These are phyloP conservation scores for Candoia aspera DNA, from an alignment of 2,113 vertebrate genomes.

Conservation along the genomic window DNA sequence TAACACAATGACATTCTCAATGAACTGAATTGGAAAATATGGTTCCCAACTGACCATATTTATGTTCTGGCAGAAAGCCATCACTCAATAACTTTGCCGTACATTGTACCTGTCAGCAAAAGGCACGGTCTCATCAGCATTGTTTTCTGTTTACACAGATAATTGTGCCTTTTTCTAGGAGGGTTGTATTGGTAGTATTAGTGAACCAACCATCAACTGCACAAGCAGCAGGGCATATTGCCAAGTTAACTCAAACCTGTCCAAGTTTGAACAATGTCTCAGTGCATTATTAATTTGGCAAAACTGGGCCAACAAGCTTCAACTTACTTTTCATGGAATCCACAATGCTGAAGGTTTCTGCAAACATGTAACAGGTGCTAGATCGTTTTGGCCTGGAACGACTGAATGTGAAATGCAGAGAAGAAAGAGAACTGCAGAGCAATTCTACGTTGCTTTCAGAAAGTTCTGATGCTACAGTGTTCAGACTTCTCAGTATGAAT, in stretches of 20 bases:
- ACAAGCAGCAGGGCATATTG: neutral
- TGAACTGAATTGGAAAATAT: neutral
- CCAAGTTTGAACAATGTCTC: neutral
- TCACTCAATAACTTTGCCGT: neutral
- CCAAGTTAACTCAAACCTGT: neutral
- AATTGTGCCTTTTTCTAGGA: neutral
- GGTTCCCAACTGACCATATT: neutral
- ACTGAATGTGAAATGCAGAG: constrained; percentile 13
- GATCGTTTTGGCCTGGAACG: neutral
- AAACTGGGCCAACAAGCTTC: neutral
- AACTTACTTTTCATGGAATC: neutral
- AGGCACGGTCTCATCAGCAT: neutral
- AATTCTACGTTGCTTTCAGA: neutral
- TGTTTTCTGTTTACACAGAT: neutral
- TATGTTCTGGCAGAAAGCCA: neutral
- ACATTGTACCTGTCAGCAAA: neutral
- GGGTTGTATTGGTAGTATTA: neutral
- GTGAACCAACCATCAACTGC: neutral
- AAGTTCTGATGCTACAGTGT: neutral
- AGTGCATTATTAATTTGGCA: neutral
- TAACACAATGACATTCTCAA: neutral
- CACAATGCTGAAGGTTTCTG: neutral
- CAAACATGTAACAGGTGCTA: neutral
- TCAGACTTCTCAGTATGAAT: neutral
- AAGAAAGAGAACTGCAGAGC: neutral